Base-by-base conservation (phyloP, 2,113 vertebrate species). In the Muntiacus reevesi region DNA sequence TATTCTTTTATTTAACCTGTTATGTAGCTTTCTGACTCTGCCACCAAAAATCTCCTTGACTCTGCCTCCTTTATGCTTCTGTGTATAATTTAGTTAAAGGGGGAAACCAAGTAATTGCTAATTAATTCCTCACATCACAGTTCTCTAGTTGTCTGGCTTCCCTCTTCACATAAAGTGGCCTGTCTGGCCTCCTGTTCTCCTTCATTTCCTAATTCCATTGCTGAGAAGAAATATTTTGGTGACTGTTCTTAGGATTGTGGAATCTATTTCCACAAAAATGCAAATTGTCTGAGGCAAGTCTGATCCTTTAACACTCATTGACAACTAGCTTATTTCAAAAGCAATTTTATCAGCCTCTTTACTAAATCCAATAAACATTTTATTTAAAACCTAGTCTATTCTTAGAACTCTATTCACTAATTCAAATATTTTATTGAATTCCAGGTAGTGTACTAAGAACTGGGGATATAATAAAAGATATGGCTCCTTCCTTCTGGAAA, bases 281-380 rank as follows among this genome's bases (percentile, higher is more conserved):
- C 50, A 82, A 82, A 93, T 83, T 93, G 57, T 92, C 54, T 33
- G 28, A 36, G 36, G 45, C 57, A 93, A 95, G 40, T 91, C 45
- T 83, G 30, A 90, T 86, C 55, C 67, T 97, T 87, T 95, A 97
- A 94, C 87, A 89, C 19, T 64, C 92, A 96, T 60, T 92, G 84
- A 88, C 90, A 95, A 67, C 55, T 43, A 94, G 57, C 47, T 97
- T 93, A 94, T 96, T 90, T 98, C 93, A 87, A 96, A 97, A 92
- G 55, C 86, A 88, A 62, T 92, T 85, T 89, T 93, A 96, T 96
- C 67, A 95, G 62, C n/a, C 57, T 94, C 91, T 57, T 23, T 76
- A 89, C 88, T 67, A 91, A 96, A 95, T 95, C 85, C 64, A 98
- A 92, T 92, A 62, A 91, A 84, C 60, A 88, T 60, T 96, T 93